phyloP scores from a whole-genome alignment of 2,797 vertebrate species.

The Sorex maritimensis region DNA sequence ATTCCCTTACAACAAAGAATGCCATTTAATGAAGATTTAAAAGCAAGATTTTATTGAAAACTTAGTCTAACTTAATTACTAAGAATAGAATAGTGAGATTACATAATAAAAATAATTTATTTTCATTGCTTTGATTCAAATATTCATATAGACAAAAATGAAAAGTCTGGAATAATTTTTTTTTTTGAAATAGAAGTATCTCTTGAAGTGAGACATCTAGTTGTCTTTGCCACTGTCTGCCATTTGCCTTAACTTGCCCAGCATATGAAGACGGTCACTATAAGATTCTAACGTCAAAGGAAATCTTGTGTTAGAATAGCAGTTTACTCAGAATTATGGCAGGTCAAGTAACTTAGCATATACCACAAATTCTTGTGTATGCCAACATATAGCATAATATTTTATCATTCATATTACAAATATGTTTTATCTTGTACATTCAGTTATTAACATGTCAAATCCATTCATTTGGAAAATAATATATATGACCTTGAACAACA shows the following conservation, averaged over 20 bases:
- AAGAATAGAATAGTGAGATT: not conserved
- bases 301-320: not conserved
- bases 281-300: not conserved
- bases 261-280: not conserved
- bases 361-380: not conserved
- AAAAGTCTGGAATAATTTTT: conserved; percentile 12
- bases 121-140: not conserved
- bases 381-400: not conserved
- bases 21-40: conserved; percentile 41
- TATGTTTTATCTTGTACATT: not conserved
- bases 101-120: conserved; percentile 37
- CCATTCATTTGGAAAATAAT: not conserved
- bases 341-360: not conserved
- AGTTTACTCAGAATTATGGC: not conserved
- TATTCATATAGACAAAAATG: conserved; percentile 21
- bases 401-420: not conserved
- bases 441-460: not conserved
- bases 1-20: not conserved
- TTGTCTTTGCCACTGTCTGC: not conserved
- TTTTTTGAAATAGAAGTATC: conserved; percentile 17
- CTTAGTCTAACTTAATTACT: not conserved
- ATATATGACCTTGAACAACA: not conserved
- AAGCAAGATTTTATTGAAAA: conserved; percentile 37
- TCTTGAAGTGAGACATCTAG: not conserved
- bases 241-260: not conserved